Base-by-base conservation (phyloP, 2,888 invertebrate genomes). In the Abrostola tripartita region DNA sequence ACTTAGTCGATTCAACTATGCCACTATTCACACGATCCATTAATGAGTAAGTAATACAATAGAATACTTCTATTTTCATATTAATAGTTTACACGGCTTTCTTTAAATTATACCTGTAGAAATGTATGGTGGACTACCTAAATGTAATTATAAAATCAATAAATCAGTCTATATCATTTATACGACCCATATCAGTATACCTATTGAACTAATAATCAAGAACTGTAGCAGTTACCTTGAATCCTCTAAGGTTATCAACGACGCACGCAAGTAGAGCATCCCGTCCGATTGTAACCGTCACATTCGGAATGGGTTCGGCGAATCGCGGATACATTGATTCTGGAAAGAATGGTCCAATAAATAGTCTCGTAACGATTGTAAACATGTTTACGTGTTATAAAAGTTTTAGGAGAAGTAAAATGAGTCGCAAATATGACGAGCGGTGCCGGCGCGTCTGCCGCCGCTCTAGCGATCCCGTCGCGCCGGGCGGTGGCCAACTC, bases 211-310 rank as follows among this genome's bases (percentile, higher is more conserved):
- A 44, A 6, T 12, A 44, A 0, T 9, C 44, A 24, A 2, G 8
- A 24, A 10, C 14, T 14, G 9, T 47, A 5, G 44, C 10, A 12
- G 24, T 71, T 95, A 98, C 98, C 97, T 98, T 98, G 89, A 97
- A 98, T 79, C 96, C 96, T 88, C 97, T 96, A 67, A 98, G 95
- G 92, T 98, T 98, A 91, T 98, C 98, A 62, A 98, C 98, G 73
- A 98, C 97, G 88, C 98, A 98, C 56, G 98, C 97, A 77, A 98
- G 95, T 58, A 98, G 92, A 12, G 98, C 98, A 89, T 98, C 98
- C 73, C 97, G 95, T 44, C 98, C 98, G 52, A 97, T 96, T 52
- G 98, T 97, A 65, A 98, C 98, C 35, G 98, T 98, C 80, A 98
- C 98, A 92, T 98, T 98, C 50, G 97, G 97, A 87, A 98, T 98